These are phyloP conservation scores for Anisognathus igniventris DNA, from an alignment of 2,797 vertebrate species.

Conservation along the genomic window DNA sequence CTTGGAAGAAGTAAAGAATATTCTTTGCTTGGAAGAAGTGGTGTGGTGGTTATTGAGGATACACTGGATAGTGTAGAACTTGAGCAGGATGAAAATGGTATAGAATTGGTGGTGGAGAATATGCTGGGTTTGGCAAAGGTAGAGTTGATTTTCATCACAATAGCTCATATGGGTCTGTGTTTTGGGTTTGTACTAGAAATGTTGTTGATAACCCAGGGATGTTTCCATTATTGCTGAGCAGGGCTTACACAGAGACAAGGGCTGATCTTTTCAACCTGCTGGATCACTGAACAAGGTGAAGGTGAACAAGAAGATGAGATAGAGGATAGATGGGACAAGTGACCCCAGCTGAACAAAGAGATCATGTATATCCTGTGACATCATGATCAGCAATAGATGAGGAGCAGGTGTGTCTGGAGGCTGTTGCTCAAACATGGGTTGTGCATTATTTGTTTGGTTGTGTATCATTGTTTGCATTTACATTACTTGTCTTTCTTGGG, in stretches of 20 bases:
- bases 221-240: neutral
- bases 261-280: neutral
- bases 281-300: fast-evolving
- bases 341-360: neutral
- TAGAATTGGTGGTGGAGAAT: neutral
- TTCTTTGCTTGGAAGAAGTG: neutral
- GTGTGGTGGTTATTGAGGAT: neutral
- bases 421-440: neutral
- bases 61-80: neutral
- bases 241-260: neutral
- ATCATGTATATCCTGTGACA: neutral
- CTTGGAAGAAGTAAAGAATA: too few relatives aligned
- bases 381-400: neutral
- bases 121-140: neutral
- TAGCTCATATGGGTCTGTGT: neutral
- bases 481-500: neutral
- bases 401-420: neutral
- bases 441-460: neutral
- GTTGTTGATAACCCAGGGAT: neutral
- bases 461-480: neutral
- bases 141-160: neutral
- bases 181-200: neutral
- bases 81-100: fast-evolving
- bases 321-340: neutral
- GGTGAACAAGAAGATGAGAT: neutral